A percentile compares a stretch with the other conserved stretches of the same genome.
phyloP scores from a whole-genome alignment of 2,113 vertebrate genomes.

The Pedionomus torquatus region DNA sequence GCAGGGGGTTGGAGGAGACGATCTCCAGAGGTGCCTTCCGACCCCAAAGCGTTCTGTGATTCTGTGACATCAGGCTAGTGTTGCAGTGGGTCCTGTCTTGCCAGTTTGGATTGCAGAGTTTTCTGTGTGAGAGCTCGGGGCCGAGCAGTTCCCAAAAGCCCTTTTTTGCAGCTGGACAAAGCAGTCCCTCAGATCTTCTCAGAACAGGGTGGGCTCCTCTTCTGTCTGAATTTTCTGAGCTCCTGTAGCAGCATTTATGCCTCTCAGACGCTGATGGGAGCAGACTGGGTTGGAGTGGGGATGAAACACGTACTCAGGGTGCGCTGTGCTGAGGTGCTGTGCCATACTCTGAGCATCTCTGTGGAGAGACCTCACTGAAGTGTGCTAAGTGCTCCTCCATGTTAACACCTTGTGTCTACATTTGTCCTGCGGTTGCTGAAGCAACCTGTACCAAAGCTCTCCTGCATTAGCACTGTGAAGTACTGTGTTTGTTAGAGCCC shows the following conservation, averaged over 20 bases:
- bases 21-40: too few species aligned
- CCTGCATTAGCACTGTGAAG: background rate
- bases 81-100: background rate
- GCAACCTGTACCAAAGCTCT: background rate
- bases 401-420: slow-evolving; percentile 59
- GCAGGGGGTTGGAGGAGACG: too few species aligned
- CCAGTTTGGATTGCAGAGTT: background rate
- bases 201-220: background rate
- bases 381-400: slow-evolving; percentile 42
- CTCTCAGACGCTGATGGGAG: background rate
- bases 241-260: background rate
- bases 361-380: background rate
- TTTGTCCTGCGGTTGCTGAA: slow-evolving; percentile 54
- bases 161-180: background rate
- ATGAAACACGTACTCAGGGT: background rate
- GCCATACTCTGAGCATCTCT: slow-evolving; percentile 3
- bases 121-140: background rate
- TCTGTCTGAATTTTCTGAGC: background rate
- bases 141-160: background rate
- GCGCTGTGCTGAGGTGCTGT: background rate
- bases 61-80: background rate
- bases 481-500: background rate
- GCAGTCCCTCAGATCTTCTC: background rate
- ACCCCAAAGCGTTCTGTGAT: too few species aligned
- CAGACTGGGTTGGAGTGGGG: background rate